Base-by-base conservation (phyloP, 2,888 invertebrate genomes). In the Spodoptera exigua region DNA sequence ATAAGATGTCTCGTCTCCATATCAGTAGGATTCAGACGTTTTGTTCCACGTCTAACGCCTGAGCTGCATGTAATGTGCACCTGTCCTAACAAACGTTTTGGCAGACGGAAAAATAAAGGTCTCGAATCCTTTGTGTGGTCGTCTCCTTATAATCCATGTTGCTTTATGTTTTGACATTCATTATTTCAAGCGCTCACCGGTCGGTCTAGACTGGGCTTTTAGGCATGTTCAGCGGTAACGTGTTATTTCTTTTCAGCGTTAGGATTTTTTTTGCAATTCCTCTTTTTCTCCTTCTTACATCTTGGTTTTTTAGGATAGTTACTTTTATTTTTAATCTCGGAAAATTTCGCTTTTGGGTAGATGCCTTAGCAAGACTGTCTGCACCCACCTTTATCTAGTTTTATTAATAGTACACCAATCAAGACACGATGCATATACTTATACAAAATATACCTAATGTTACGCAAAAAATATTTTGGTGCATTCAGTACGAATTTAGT, bases 51-150 rank as follows among this genome's bases (percentile, higher is more conserved):
- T 46, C 48, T 52, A 51, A 59, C 34, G 70, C 52, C 54, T 74
- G 40, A 39, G 44, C 56, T 54, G 47, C 74, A 57, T 53, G 53
- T 69, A 67, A 61, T 67, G 69, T 73, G 34, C 66, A 73, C 69
- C 68, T 69, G 74, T 67, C 44, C 17, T 67, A 61, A 67, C 61
- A 67, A 47, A 69, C 21, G 48, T 18, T 39, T 58, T 58, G 40
- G 44, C 51, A 69, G 61, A 68, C 68, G 43, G 44, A 67, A 69
- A 72, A 67, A 69, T 72, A 69, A 72, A 69, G 51, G 51, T 60
- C 43, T 37, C 17, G 9, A 2, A 16, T 14, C 37, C 54, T 60
- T 69, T 69, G 73, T 68, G 39, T 55, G 37, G 54, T 34, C 37
- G 47, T 47, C 72, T 72, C 55, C 73, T 61, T 67, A 52, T 61